phyloP scores from a whole-genome alignment of 1,140 invertebrate species.

The Spodoptera litura region DNA sequence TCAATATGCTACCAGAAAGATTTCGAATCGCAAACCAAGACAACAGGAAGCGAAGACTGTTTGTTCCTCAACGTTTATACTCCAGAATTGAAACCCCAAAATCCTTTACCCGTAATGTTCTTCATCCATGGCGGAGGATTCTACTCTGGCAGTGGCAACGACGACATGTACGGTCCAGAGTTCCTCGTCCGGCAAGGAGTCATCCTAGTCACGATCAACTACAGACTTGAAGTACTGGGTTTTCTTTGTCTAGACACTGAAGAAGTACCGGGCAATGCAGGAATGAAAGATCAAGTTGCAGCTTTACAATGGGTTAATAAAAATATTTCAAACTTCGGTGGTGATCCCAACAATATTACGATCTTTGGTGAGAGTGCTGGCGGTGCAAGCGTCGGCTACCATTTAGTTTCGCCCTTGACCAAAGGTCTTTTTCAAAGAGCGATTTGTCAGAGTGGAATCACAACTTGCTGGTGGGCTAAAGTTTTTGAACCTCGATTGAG shows the following conservation, averaged over 20 bases:
- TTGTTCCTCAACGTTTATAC: conserved; percentile 70
- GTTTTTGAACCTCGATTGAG: conserved; percentile 67
- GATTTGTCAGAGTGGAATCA: conserved; percentile 87
- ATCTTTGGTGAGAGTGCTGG: conserved; percentile 90
- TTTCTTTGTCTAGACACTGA: conserved; percentile 77
- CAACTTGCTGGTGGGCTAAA: conserved; percentile 81
- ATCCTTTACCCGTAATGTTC: conserved; percentile 72
- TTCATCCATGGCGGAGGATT: conserved; percentile 81
- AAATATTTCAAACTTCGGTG: conserved; percentile 87
- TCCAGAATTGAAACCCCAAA: conserved; percentile 55
- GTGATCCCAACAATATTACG: conserved; percentile 89
- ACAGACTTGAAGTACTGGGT: conserved; percentile 88
- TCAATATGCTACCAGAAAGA: conserved; percentile 58
- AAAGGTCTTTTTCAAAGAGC: conserved; percentile 85
- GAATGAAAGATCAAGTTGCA: conserved; percentile 61
- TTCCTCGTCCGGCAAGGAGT: conserved; percentile 87
- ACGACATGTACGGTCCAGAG: conserved; percentile 84
- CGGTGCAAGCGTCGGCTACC: conserved; percentile 83
- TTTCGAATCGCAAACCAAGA: conserved; percentile 11
- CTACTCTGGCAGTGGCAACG: conserved; percentile 53
- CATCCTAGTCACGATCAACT: conserved; percentile 89
- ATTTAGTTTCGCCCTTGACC: conserved; percentile 87
- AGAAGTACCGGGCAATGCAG: conserved; percentile 66
- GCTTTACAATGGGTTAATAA: conserved; percentile 58
- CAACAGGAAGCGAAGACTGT: conserved; percentile 67